These are phyloP conservation scores for Leucania comma DNA, from an alignment of 2,888 invertebrate genomes.

Conservation along the genomic window DNA sequence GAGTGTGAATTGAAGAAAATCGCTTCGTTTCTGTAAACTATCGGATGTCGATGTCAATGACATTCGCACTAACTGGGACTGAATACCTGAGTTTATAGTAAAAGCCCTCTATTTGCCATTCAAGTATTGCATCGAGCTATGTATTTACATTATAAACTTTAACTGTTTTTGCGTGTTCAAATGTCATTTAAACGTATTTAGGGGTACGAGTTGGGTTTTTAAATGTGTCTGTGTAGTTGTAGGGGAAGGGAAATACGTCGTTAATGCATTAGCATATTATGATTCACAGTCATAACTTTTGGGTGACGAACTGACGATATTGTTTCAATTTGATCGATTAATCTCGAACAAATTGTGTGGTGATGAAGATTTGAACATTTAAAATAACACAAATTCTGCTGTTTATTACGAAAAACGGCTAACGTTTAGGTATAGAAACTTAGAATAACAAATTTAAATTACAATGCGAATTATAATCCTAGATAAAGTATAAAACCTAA, in stretches of 20 bases:
- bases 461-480: background rate
- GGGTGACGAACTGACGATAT: background rate
- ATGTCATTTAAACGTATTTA: constrained; percentile 26
- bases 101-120: constrained; percentile 31
- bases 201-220: constrained; percentile 6
- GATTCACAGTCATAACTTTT: constrained; percentile 13
- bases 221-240: background rate
- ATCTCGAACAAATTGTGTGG: no score
- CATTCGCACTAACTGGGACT: constrained; percentile 61
- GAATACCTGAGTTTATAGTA: constrained; percentile 45
- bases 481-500: constrained; percentile 7
- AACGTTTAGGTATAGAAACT: background rate
- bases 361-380: background rate
- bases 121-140: background rate
- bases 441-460: background rate
- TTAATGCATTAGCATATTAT: constrained; percentile 21
- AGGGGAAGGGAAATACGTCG: constrained; percentile 20
- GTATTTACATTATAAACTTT: constrained; percentile 4
- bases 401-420: background rate
- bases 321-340: constrained; percentile 12
- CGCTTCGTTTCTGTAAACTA: constrained; percentile 61
- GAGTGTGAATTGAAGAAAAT: constrained; percentile 70
- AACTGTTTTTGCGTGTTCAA: constrained; percentile 36
- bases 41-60: constrained; percentile 74
- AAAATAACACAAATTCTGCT: background rate